Evolutionary conservation across 2,797 vertebrate genomes (phyloP).

Genomic region (Knipowitschia caucasica): DNA sequence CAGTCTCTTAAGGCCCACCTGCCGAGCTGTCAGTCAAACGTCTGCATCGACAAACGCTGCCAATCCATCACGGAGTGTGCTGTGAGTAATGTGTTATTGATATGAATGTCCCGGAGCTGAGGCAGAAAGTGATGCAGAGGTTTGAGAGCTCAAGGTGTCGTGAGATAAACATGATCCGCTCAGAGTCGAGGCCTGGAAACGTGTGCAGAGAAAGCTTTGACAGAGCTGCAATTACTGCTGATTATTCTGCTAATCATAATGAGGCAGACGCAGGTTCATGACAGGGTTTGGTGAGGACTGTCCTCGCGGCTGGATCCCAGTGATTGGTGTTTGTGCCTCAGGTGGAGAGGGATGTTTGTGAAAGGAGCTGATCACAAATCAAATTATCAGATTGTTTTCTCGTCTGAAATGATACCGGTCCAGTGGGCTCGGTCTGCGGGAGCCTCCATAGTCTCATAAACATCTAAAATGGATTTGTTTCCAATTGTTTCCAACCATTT

Average conservation of each 20-base stretch:
- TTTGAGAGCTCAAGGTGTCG: conserved; percentile 18
- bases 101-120: neutral
- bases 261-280: conserved; percentile 56
- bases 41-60: neutral
- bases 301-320: conserved; percentile 43
- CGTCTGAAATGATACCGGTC: conserved; percentile 13
- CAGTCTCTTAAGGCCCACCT: conserved; percentile 3
- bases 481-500: conserved; percentile 26
- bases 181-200: conserved; percentile 44
- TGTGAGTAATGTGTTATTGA: neutral
- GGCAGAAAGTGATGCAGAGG: neutral
- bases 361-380: conserved; percentile 30
- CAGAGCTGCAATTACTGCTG: conserved; percentile 59
- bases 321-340: conserved; percentile 46
- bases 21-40: conserved; percentile 16
- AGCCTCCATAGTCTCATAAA: conserved; percentile 28
- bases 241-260: conserved; percentile 63
- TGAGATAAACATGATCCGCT: conserved; percentile 35
- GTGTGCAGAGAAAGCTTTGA: conserved; percentile 44
- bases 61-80: neutral
- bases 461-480: conserved; percentile 39
- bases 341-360: conserved; percentile 42
- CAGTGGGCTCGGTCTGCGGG: conserved; percentile 31
- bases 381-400: conserved; percentile 42
- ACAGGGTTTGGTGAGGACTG: conserved; percentile 52